phyloP scores from a whole-genome alignment of 35 echinoderm and acorn worm genomes.

The Strongylocentrotus purpuratus region DNA sequence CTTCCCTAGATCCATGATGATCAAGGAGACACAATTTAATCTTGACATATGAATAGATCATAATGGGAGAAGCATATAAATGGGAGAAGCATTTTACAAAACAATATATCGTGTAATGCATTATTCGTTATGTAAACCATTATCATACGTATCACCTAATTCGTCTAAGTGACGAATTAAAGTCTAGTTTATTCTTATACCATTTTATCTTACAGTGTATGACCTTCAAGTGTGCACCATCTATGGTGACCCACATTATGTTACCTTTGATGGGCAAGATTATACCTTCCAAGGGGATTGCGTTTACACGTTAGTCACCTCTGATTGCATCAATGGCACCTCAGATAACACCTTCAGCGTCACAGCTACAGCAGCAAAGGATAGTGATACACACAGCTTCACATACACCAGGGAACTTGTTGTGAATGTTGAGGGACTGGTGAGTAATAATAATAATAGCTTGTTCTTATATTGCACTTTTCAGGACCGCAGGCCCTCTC shows the following conservation, averaged over 20 bases:
- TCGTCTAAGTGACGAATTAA: too few species aligned
- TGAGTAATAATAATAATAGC: too few species aligned
- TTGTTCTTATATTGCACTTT: too few species aligned
- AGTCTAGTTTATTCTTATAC: neutral
- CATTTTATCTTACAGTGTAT: slow-evolving; percentile 13
- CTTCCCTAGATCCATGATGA: too few species aligned
- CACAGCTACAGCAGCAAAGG: slow-evolving; percentile 27
- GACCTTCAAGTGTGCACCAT: slow-evolving; percentile 56
- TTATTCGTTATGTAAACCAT: too few species aligned
- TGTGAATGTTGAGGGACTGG: slow-evolving; percentile 41
- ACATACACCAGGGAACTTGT: slow-evolving; percentile 53
- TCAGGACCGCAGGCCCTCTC: too few species aligned
- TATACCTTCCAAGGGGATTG: slow-evolving; percentile 78
- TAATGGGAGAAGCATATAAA: too few species aligned
- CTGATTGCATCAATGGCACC: slow-evolving; percentile 38
- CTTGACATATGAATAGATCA: too few species aligned
- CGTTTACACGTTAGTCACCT: slow-evolving; percentile 62
- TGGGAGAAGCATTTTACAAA: too few species aligned
- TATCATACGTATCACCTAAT: too few species aligned
- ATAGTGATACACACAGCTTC: neutral
- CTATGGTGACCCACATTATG: slow-evolving; percentile 71
- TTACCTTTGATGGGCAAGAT: slow-evolving; percentile 65
- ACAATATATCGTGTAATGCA: too few species aligned
- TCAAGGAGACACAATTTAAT: too few species aligned
- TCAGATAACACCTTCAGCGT: slow-evolving; percentile 28